These are phyloP conservation scores for Dreissena rostriformis DNA, from an alignment of 1,140 invertebrate genomes.

Conservation along the genomic window DNA sequence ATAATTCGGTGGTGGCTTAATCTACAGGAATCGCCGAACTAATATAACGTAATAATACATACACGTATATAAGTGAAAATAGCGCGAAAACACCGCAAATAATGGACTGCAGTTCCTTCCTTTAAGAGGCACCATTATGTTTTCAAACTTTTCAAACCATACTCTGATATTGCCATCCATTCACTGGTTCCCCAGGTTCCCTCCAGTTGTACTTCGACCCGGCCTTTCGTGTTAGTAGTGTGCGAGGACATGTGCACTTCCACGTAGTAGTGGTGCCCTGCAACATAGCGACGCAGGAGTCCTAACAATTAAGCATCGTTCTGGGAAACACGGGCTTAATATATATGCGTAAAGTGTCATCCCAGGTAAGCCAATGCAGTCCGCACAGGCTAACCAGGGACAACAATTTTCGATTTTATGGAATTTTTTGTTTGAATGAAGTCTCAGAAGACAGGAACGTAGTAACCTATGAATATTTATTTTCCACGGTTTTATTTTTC, in stretches of 20 bases:
- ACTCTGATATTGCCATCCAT: slow-evolving; percentile 53
- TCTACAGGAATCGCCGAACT: no score
- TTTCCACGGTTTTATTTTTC: no score
- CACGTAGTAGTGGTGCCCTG: slow-evolving; percentile 61
- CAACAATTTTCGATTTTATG: background rate
- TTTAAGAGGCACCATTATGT: no score
- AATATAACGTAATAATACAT: no score
- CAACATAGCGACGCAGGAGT: background rate
- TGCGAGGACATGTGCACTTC: slow-evolving; percentile 11
- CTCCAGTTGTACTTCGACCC: slow-evolving; percentile 48
- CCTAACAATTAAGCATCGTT: background rate
- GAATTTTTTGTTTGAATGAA: background rate
- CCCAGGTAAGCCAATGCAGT: background rate
- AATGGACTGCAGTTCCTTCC: no score
- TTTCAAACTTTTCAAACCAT: background rate
- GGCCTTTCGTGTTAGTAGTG: slow-evolving; percentile 37
- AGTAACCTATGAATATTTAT: background rate
- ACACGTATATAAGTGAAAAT: no score
- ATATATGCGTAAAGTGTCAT: background rate
- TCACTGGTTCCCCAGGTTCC: slow-evolving; percentile 52
- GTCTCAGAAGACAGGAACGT: background rate
- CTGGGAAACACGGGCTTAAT: background rate
- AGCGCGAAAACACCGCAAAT: background rate
- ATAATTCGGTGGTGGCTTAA: no score
- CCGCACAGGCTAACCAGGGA: background rate